These are phyloP conservation scores for Panonychus citri DNA, from an alignment of 1,140 invertebrate genomes.

Conservation along the genomic window DNA sequence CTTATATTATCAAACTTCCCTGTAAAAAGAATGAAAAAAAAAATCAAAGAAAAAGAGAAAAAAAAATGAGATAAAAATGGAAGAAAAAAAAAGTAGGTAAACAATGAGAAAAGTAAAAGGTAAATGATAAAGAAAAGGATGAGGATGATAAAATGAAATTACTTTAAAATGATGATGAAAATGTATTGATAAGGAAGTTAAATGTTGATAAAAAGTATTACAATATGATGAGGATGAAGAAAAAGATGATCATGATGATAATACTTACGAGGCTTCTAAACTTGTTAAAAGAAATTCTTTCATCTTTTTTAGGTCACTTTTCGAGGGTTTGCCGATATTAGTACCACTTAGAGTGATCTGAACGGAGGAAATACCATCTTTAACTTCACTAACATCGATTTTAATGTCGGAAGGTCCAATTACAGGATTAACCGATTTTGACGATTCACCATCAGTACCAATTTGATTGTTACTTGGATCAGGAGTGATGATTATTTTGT, in stretches of 20 bases:
- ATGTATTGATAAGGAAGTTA: not conserved
- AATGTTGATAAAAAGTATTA: not conserved
- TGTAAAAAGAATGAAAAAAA: not conserved
- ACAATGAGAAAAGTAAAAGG: no score
- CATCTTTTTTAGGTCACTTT: constrained; percentile 23
- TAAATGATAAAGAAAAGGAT: no score
- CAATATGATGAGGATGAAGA: not conserved
- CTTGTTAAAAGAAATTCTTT: constrained; percentile 27
- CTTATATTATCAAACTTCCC: not conserved
- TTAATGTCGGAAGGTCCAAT: constrained; percentile 10
- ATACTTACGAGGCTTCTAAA: constrained; percentile 30
- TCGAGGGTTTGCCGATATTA: constrained; percentile 14
- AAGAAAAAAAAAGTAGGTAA: no score
- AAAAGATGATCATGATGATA: not conserved
- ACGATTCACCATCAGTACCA: not conserved
- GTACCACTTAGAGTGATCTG: constrained; percentile 21
- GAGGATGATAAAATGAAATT: no score
- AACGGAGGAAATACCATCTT: constrained; percentile 27
- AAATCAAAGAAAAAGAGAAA: no score
- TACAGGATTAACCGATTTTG: not conserved
- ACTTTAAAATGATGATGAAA: no score
- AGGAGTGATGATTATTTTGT: not conserved
- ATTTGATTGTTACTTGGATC: not conserved
- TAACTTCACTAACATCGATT: constrained; percentile 16
- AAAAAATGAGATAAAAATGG: no score